These are phyloP conservation scores for Microchrysa polita DNA, from an alignment of 2,888 invertebrate species.

Conservation along the genomic window DNA sequence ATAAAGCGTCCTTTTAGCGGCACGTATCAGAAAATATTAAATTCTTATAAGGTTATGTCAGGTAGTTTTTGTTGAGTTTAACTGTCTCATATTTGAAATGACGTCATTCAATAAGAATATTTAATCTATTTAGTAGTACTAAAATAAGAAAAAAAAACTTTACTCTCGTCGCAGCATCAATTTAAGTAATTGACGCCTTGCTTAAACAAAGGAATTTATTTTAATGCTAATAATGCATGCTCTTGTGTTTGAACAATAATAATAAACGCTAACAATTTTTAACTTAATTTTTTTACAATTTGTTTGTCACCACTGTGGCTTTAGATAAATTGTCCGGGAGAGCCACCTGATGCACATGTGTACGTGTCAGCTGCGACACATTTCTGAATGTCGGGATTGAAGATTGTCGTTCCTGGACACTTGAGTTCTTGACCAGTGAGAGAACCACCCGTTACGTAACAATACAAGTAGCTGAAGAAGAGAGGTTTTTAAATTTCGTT, in stretches of 20 bases:
- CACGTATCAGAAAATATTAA: too few relatives aligned
- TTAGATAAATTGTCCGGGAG: slow-evolving; percentile 22
- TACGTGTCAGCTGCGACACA: slow-evolving; percentile 31
- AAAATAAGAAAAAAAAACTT: too few relatives aligned
- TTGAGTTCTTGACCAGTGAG: slow-evolving; percentile 38
- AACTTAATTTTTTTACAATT: slow-evolving; percentile 33
- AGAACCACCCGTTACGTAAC: slow-evolving; percentile 33
- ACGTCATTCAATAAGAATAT: too few relatives aligned
- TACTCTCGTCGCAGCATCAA: too few relatives aligned
- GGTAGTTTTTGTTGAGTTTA: too few relatives aligned
- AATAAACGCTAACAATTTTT: slow-evolving; percentile 26
- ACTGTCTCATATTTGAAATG: too few relatives aligned
- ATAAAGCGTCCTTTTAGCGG: too few relatives aligned
- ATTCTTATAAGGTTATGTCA: too few relatives aligned
- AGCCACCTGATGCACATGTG: slow-evolving; percentile 11
- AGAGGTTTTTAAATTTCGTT: background rate
- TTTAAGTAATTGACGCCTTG: too few relatives aligned
- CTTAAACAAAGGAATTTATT: too few relatives aligned
- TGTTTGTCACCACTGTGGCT: background rate
- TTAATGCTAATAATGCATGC: background rate
- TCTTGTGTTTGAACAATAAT: slow-evolving; percentile 21
- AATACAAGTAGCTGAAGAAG: slow-evolving; percentile 42
- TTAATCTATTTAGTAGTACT: too few relatives aligned
- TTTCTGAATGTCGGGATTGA: slow-evolving; percentile 33
- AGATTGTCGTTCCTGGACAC: slow-evolving; percentile 41